A percentile compares a stretch with the other conserved stretches of the same genome.
phyloP scores from a whole-genome alignment of 2,113 vertebrate genomes.

The Oceanites oceanicus region DNA sequence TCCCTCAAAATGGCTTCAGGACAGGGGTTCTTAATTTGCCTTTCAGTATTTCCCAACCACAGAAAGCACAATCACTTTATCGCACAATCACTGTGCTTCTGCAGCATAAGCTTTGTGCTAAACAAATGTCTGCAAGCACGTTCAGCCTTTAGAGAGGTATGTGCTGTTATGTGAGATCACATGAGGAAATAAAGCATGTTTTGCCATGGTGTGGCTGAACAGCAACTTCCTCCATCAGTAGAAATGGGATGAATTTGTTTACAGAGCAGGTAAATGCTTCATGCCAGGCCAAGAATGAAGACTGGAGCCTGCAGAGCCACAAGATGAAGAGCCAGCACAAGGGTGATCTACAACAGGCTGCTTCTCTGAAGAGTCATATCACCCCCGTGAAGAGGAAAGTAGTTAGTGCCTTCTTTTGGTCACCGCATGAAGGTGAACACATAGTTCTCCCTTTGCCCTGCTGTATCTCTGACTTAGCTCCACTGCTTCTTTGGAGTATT shows the following conservation, averaged over 20 bases:
- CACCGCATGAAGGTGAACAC: background rate
- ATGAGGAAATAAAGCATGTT: slow-evolving; percentile 14
- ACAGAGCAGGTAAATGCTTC: background rate
- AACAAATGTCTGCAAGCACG: background rate
- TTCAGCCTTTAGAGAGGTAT: background rate
- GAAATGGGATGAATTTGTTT: background rate
- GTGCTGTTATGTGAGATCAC: background rate
- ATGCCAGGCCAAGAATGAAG: background rate
- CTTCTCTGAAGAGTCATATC: background rate
- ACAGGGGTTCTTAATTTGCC: background rate
- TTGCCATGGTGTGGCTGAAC: background rate
- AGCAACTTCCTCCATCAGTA: background rate
- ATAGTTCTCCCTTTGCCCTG: background rate
- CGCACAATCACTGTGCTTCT: slow-evolving; percentile 8
- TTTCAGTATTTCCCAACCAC: slow-evolving; percentile 16
- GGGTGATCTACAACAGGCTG: background rate
- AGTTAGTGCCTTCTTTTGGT: background rate
- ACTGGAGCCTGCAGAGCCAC: background rate
- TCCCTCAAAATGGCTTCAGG: background rate
- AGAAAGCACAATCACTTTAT: background rate
- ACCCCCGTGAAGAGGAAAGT: background rate
- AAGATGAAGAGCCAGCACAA: background rate
- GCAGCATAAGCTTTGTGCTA: background rate
- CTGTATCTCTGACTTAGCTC: background rate
- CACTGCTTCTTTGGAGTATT: background rate